These are phyloP conservation scores for Gymnodraco acuticeps DNA, from an alignment of 2,797 vertebrate species.

Conservation along the genomic window DNA sequence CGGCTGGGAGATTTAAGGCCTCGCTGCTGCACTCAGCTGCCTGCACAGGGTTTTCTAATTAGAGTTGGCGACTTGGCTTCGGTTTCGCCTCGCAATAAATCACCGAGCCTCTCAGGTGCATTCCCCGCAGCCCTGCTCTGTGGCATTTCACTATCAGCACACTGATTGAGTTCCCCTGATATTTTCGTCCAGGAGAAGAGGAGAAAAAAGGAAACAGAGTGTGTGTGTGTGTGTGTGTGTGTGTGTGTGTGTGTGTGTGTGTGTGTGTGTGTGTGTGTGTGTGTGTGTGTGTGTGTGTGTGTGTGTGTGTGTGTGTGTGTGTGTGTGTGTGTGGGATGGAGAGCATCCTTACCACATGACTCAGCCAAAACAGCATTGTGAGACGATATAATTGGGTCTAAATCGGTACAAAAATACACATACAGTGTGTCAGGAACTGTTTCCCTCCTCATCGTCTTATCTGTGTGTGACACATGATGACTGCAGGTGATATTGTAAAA, in stretches of 20 bases:
- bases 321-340: not conserved
- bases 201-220: conserved; percentile 30
- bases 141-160: conserved; percentile 82
- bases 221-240: too few species aligned
- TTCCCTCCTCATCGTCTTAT: not conserved
- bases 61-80: conserved; percentile 84
- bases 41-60: conserved; percentile 87
- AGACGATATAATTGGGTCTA: not conserved
- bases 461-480: not conserved
- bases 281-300: not conserved
- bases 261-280: too few species aligned
- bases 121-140: conserved; percentile 69
- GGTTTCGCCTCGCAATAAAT: conserved; percentile 85
- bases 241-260: too few species aligned
- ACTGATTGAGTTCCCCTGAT: conserved; percentile 79
- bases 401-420: too few species aligned
- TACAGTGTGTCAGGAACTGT: too few species aligned
- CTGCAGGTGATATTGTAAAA: not conserved
- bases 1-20: conserved; percentile 78
- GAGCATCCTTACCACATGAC: conserved; percentile 17
- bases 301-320: not conserved
- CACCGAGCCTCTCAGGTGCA: conserved; percentile 84
- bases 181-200: conserved; percentile 56
- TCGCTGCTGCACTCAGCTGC: conserved; percentile 80
- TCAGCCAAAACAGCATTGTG: conserved; percentile 4